Base-by-base conservation (phyloP, 2,113 vertebrate genomes). In the Acrocephalus arundinaceus region DNA sequence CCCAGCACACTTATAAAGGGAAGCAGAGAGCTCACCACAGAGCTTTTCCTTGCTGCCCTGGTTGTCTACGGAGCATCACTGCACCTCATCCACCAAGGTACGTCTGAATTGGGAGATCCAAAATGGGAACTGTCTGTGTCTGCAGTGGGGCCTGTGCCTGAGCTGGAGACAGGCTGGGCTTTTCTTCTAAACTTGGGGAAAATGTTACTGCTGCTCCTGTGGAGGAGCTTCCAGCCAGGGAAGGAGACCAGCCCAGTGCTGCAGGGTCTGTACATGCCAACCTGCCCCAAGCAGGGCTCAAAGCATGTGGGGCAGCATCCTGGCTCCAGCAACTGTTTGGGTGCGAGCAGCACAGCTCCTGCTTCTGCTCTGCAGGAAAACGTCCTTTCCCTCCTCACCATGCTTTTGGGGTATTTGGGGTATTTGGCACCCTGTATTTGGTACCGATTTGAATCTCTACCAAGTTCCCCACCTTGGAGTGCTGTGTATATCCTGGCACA, bases 101-200 rank as follows among this genome's bases (percentile, higher is more conserved):
- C 0, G 94, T 95, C 75, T 35, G 66, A 93, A 45, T 0, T 61
- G 46, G 70, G 57, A 84, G 48, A 71, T 65, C 80, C 33, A 43
- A 63, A 62, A 30, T 27, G 46, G 75, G 82, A 73, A 16, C 33
- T 37, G 31, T 4, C 25, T 68, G 52, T 68, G 43, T 59, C 51
- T 2, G 1, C 45, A 49, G 48, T 0, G 0, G 30, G 43, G 12
- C 13, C 52, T 4, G 0, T 41, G 48, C 21, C 46, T 30, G 39
- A 3, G 70, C 27, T 65, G 67, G 51, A 72, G 30, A 11, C 33
- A 37, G 55, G 6, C 25, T 31, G 51, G 35, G 39, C 19, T 88
- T 83, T 70, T 54, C 39, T 88, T 80, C 68, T 70, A 39, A 90
- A 59, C 17, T 24, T 35, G 39, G 75, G 74, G 28, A 48, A 85